Evolutionary conservation across 2,888 invertebrate species (phyloP), one percentile per base, ranked within the genome.

Genomic region (Aphidoletes aphidimyza): DNA sequence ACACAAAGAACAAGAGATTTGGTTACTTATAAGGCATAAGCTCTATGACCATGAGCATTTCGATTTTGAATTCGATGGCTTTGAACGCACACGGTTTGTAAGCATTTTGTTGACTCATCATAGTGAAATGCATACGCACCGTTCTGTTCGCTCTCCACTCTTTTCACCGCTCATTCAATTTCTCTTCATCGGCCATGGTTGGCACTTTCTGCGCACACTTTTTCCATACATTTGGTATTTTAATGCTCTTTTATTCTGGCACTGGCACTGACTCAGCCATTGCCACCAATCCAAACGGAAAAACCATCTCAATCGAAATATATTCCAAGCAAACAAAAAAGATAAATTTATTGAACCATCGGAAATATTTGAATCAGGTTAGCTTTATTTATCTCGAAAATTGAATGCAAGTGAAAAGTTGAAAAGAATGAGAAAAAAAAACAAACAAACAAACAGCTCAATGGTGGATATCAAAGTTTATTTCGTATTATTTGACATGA

Each of bases 261-360:
- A 69, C n/a, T 69, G 69, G n/a, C 69, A 69, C n/a, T 69, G 69
- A 69, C 69, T 69, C 69, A 69, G 69, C 34, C 69, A 69, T 47
- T 19, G 26, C 54, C 54, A 26, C 5, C 22, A 54, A 54, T 26
- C 26, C 69, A 69, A 69, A 30, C 69, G 30, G 34, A 69, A 69
- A 69, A 69, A 30, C 34, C 30, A 2, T 2, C 30, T 69, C 30
- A 69, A 69, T 69, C 69, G 69, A 69, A 14, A 30, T 69, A 34
- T 69, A 30, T 69, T 69, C 54, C n/a, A 54, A 6, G 54, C 14
- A 69, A 69, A 69, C 69, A 14, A 17, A 2, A 69, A 69, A 54
- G 26, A 54, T 54, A 26, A 5, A 22, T 26, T 0, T 30, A 30
- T 1, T 30, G 30, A 6, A 9, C 42, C 6, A 14, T 42, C 6